Base-by-base conservation (phyloP, 92 coral and sea anemone species). In the Heteractis magnifica region DNA sequence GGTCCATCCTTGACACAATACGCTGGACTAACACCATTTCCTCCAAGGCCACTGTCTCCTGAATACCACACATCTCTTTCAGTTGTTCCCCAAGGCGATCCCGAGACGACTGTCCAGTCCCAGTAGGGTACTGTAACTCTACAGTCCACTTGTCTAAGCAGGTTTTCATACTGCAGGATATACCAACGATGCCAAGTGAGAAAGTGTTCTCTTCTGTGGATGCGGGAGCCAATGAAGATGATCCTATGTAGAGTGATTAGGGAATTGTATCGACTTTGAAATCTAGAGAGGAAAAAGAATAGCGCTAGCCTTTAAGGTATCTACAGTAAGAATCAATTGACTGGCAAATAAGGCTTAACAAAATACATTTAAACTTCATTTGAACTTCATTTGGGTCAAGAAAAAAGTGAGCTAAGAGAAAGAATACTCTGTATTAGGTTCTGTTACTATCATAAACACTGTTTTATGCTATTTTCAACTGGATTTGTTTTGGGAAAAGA, bases 1-100 rank as follows among this genome's bases (percentile, higher is more conserved):
- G 98, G 97, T 6, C 98, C 98, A 19, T 91, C 86, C 72, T 82
- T 92, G 18, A 95, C 98, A 65, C 98, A 95, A 8, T 56, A 56
- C 4, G 77, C 26, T 0, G 88, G 0, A 4, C 82, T 89, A 7
- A 48, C 82, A 6, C 98, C 98, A 60, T 95, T 88, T 3, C 98
- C 98, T 5, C 98, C 97, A 11, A 95, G 83, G 9, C 98, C 97
- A 79, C 90, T 86, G 72, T 81, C 59, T 4, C 87, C 93, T 20
- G 86, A 78, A 87, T 84, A 87, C 98, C 98, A 95, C 5, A 91
- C 84, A 80, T 90, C 94, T 51, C 86, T 56, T 13, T 77, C 85
- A 58, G 56, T 26, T 12, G 87, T 81, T 65, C 85, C 89, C 56
- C 89, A 93, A 0, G 94, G 89, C 44, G 65, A 86, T 13, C 88